A percentile compares a stretch with the other conserved stretches of the same genome.
phyloP scores from a whole-genome alignment of 2,888 invertebrate genomes.

The Drosophila neonasuta region DNA sequence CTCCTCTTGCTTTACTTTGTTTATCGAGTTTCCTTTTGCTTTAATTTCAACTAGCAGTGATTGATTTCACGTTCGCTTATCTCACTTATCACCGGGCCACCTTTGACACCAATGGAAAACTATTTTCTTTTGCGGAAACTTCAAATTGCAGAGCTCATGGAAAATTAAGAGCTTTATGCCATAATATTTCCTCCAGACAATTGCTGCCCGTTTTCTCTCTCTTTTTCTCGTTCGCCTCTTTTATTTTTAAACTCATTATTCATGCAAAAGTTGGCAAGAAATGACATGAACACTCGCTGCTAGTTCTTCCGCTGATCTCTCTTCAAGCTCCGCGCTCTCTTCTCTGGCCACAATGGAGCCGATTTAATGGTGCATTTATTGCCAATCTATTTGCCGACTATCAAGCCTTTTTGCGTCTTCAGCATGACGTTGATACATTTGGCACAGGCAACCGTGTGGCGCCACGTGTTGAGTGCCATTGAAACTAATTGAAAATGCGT shows the following conservation, averaged over 20 bases:
- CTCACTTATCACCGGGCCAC: not conserved
- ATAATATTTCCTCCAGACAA: conserved; percentile 13
- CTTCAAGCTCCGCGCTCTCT: not conserved
- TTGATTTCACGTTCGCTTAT: conserved; percentile 11
- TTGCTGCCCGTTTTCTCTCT: not conserved
- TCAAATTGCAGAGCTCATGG: conserved; percentile 4
- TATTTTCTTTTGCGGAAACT: conserved; percentile 13
- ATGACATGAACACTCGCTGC: conserved; percentile 30
- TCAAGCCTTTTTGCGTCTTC: conserved; percentile 23
- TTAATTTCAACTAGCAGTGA: not conserved
- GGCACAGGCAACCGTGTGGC: conserved; percentile 36
- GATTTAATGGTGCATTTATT: conserved; percentile 73
- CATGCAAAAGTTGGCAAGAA: conserved; percentile 55
- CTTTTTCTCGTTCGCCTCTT: not conserved
- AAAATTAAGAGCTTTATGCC: conserved; percentile 17
- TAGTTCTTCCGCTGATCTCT: not conserved
- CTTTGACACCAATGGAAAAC: conserved; percentile 16
- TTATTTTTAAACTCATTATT: conserved; percentile 44
- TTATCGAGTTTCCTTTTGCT: not conserved
- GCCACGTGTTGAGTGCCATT: conserved; percentile 67
- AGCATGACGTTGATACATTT: conserved; percentile 66
- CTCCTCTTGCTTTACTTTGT: not conserved
- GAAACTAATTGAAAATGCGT: conserved; percentile 74
- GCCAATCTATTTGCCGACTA: conserved; percentile 69
- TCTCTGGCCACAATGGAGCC: conserved; percentile 55